These are phyloP conservation scores for Iguana delicatissima DNA, from an alignment of 2,797 vertebrate genomes.

Conservation along the genomic window DNA sequence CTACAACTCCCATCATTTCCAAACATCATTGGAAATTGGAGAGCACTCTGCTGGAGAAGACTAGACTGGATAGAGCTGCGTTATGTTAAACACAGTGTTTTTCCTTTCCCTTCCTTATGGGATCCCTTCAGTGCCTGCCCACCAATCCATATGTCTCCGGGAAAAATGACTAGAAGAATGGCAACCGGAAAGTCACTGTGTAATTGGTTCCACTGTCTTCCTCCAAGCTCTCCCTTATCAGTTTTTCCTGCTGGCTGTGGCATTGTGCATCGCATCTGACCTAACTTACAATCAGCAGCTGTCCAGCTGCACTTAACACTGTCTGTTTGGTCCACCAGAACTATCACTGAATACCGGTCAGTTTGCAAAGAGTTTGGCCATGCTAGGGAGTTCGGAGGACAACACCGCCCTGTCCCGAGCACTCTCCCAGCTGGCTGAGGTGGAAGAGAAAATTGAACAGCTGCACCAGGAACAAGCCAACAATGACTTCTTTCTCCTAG, in stretches of 20 bases:
- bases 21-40: background rate
- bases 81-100: too few species aligned
- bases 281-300: background rate
- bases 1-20: background rate
- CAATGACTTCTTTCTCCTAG: constrained; percentile 92
- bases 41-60: background rate
- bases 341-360: constrained; percentile 91
- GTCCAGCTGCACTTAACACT: constrained; percentile 11
- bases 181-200: background rate
- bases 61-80: too few species aligned
- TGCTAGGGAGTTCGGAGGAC: constrained; percentile 98
- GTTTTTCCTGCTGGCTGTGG: background rate
- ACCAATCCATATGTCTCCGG: background rate
- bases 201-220: background rate
- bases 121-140: too few species aligned
- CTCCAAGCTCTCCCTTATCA: background rate
- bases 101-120: too few species aligned
- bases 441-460: constrained; percentile 97
- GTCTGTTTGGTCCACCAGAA: constrained; percentile 63
- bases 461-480: constrained; percentile 95
- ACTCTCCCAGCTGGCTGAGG: constrained; percentile 95
- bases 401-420: constrained; percentile 96
- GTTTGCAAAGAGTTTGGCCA: constrained; percentile 96
- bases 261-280: fast-evolving
- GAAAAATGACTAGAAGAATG: background rate